These are phyloP conservation scores for Megastigmus dorsalis DNA, from an alignment of 2,888 invertebrate species.

Conservation along the genomic window DNA sequence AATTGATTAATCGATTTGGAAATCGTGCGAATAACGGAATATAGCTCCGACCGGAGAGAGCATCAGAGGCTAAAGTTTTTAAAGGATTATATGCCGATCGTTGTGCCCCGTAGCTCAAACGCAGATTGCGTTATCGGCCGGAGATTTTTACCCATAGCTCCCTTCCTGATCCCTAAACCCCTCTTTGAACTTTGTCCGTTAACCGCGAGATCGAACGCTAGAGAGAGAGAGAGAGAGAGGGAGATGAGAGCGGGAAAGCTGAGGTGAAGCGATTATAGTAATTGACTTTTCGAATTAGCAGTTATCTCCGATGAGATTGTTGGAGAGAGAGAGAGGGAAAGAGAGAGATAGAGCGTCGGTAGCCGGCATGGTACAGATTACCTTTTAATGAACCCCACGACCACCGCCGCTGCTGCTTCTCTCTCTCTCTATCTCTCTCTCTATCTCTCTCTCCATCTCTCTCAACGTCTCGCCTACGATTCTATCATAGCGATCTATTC, in stretches of 20 bases:
- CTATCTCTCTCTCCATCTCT: background rate
- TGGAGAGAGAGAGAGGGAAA: no score
- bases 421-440: background rate
- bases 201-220: background rate
- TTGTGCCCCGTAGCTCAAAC: background rate
- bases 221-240: no score
- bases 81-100: background rate
- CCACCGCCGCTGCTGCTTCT: no score
- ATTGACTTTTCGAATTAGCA: conserved; percentile 49
- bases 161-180: no score
- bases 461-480: no score
- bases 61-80: conserved; percentile 22
- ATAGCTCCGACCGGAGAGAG: no score
- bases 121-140: conserved; percentile 7
- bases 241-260: background rate
- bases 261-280: conserved; percentile 29
- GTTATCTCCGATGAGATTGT: conserved; percentile 23
- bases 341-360: no score
- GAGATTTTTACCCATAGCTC: conserved; percentile 9
- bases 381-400: conserved; percentile 20
- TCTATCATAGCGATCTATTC: no score
- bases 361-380: conserved; percentile 17
- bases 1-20: conserved; percentile 9
- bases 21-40: background rate
- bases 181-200: background rate